These are phyloP conservation scores for Macquaria australasica DNA, from an alignment of 2,113 vertebrate genomes.

Conservation along the genomic window DNA sequence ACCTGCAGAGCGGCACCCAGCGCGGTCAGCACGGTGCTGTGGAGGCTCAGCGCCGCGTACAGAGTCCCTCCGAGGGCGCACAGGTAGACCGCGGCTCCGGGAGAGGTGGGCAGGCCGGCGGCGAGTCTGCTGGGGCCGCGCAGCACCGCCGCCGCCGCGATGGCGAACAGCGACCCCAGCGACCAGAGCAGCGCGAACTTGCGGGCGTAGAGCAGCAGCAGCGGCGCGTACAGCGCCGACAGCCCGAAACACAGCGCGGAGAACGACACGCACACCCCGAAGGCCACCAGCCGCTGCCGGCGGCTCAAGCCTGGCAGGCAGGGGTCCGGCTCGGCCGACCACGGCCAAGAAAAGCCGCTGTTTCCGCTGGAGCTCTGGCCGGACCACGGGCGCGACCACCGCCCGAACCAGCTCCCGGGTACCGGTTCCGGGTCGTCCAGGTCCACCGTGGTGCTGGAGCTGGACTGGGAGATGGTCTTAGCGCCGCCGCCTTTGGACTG, in stretches of 20 bases:
- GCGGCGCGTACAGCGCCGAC: conserved; percentile 88
- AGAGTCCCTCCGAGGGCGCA: conserved; percentile 86
- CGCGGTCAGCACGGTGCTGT: conserved; percentile 88
- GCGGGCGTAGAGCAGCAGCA: conserved; percentile 90
- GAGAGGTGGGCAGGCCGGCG: conserved; percentile 77
- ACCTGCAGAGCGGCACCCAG: conserved; percentile 89
- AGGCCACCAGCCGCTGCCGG: conserved; percentile 85
- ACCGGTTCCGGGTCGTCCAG: conserved; percentile 60
- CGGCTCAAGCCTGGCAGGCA: conserved; percentile 87
- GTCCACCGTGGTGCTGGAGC: conserved; percentile 79
- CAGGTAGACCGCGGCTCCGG: conserved; percentile 81
- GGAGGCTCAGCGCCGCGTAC: conserved; percentile 89
- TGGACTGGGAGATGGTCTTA: conserved; percentile 71
- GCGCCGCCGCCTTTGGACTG: conserved; percentile 84
- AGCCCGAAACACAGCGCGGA: conserved; percentile 90
- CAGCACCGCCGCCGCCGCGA: conserved; percentile 85
- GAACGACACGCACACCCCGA: conserved; percentile 81
- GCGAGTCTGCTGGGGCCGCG: conserved; percentile 85
- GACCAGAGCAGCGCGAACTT: conserved; percentile 96
- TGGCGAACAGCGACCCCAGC: conserved; percentile 89
- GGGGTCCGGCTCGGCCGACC: conserved; percentile 84
- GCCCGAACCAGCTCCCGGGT: conserved; percentile 72
- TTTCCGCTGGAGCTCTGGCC: conserved; percentile 49
- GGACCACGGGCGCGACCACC: conserved; percentile 81
- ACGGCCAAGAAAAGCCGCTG: conserved; percentile 80